Evolutionary conservation across 2,113 vertebrate genomes (phyloP), one percentile per base, ranked within the genome.

Genomic region (Notothenia rossii): DNA sequence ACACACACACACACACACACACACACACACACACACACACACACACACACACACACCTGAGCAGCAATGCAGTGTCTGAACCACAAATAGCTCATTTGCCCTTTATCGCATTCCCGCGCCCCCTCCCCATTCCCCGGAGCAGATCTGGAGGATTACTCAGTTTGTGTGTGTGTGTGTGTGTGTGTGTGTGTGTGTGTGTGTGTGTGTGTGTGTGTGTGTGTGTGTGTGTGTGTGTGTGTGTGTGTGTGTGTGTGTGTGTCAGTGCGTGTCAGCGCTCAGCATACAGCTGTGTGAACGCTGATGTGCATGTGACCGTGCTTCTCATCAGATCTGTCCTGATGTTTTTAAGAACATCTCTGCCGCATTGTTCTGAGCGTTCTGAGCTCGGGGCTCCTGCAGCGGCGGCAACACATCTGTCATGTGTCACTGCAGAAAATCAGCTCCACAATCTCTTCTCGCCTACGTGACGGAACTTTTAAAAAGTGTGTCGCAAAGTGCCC

Each of bases 401-500:
- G 25, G 36, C 36, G 7, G 36, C 36, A 7, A 7, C n/a, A 55
- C 6, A 69, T 45, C 4, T 73, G 70, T 86, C 81, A 69, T 18
- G 62, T 79, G 82, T 66, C 79, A 79, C 83, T 82, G 87, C 76
- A 49, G 86, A 66, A 66, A 69, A 61, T 72, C 69, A 33, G 69
- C 45, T 60, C 55, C 3, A 54, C 59, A 75, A 81, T 59, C 60
- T 54, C 54, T 29, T 61, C 62, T 58, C 75, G 84, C 79, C 85
- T 92, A 93, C 92, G 92, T 93, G 64, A 90, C 46, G 86, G 85
- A 93, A 93, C 84, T 91, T 92, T 89, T 94, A 96, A 96, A 95
- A 96, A 96, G 88, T 94, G 94, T 94, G 95, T 96, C 77, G 94
- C 94, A 83, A 95, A 94, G 93, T 95, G 96, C 69, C 96, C 96